Base-by-base conservation (phyloP, 2,888 invertebrate species). In the Caenorhabditis uteleia region DNA sequence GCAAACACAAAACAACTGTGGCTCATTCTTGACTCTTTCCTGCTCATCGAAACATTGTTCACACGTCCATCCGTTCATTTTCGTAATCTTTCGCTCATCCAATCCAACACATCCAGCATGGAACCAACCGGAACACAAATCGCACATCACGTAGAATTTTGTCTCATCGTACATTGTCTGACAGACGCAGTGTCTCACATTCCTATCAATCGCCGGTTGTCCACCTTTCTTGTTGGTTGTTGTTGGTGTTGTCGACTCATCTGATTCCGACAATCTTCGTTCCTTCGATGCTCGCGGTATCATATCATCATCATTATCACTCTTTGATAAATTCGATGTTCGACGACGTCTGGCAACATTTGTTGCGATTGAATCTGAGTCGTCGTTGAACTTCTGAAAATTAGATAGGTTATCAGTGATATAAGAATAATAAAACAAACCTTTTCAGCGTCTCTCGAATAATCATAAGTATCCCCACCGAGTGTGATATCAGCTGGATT, bases 61-160 rank as follows among this genome's bases (percentile, higher is more conserved):
- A 79, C 87, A 87, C n/a, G 84, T 79, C 85, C 92, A 97, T 84
- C 93, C 91, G 44, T 92, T 91, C 85, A 95, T 88, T 7, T 61
- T 50, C 25, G 89, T 89, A 84, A 91, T 93, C 87, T 91, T 90
- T 84, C 91, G 90, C 85, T 95, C 93, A 0, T 91, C 91, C 61
- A 97, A 91, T 40, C 91, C 91, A 12, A 97, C 93, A 84, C 98
- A 98, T 76, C 91, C 91, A 1, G 95, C 95, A 84, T 98, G 98
- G 88, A 93, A 97, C 95, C 97, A 97, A 85, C 95, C 94, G 82
- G 91, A 92, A 85, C 97, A 98, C 80, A 93, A 87, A 86, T 95
- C 95, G 86, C 98, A 98, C 60, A 93, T 94, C 71, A 98, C 92
- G 85, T 95, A 97, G 85, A 95, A 95, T 65, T 58, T 62, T 8